These are phyloP conservation scores for Hypothenemus hampei DNA, from an alignment of 1,140 invertebrate species.

Conservation along the genomic window DNA sequence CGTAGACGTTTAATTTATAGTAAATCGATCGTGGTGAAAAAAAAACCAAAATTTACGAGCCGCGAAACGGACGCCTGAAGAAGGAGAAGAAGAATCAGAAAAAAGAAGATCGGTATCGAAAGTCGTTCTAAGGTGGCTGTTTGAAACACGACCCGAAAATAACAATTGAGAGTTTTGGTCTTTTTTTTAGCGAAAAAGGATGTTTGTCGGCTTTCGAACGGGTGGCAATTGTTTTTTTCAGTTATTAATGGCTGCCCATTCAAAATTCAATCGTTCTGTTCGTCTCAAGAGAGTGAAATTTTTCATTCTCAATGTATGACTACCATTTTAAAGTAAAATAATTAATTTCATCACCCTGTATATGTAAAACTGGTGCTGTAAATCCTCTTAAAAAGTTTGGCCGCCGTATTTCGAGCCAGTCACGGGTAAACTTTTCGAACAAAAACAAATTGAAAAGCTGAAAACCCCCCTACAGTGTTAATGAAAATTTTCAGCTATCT, in stretches of 20 bases:
- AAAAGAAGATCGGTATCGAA: too few relatives aligned
- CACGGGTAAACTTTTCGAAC: conserved; percentile 20
- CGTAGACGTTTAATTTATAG: conserved; percentile 6
- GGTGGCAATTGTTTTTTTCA: conserved; percentile 25
- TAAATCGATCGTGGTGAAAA: not conserved
- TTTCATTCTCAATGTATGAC: too few relatives aligned
- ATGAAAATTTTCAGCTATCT: too few relatives aligned
- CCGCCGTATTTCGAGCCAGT: too few relatives aligned
- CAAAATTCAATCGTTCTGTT: too few relatives aligned
- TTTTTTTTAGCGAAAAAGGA: conserved; percentile 10
- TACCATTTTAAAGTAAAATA: too few relatives aligned
- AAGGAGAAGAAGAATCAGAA: too few relatives aligned
- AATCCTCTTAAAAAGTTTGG: conserved; percentile 21
- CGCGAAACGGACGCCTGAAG: conserved; percentile 4
- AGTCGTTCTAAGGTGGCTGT: conserved; percentile 11
- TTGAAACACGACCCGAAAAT: conserved; percentile 24
- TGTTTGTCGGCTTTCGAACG: conserved; percentile 3
- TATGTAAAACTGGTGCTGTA: conserved; percentile 5
- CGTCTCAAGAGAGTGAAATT: too few relatives aligned
- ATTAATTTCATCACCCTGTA: too few relatives aligned
- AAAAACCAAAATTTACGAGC: conserved; percentile 15
- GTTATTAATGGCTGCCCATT: conserved; percentile 8
- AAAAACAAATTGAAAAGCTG: conserved; percentile 24
- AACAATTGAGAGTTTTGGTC: conserved; percentile 16
- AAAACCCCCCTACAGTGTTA: conserved; percentile 17